Percentiles rank a stretch among this genome's conserved stretches.
phyloP scores from a whole-genome alignment of 2,888 invertebrate genomes.

The Galerucella pusilla region DNA sequence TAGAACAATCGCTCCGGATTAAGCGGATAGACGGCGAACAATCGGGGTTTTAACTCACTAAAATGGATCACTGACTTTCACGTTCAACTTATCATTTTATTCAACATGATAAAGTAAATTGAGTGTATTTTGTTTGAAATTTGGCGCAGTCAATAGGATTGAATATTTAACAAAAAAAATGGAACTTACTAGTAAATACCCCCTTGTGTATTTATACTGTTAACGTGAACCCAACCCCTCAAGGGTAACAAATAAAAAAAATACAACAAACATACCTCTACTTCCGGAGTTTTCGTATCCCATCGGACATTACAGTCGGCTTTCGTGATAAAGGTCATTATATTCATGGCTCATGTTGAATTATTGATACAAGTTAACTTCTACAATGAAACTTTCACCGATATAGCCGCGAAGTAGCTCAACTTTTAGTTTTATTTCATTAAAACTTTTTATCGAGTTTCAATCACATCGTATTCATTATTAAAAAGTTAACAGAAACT shows the following conservation, averaged over 20 bases:
- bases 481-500: neutral
- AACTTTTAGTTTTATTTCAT: conserved; percentile 27
- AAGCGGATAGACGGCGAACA: conserved; percentile 27
- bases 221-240: neutral
- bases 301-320: conserved; percentile 36
- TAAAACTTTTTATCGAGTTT: conserved; percentile 22
- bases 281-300: conserved; percentile 16
- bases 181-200: neutral
- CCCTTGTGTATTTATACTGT: neutral
- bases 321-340: conserved; percentile 51
- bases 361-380: conserved; percentile 46
- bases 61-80: conserved; percentile 23
- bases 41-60: conserved; percentile 16
- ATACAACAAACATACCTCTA: conserved; percentile 1
- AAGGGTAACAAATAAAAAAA: neutral
- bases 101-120: conserved; percentile 8
- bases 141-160: conserved; percentile 3
- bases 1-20: conserved; percentile 49
- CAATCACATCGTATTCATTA: conserved; percentile 27
- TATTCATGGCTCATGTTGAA: conserved; percentile 48
- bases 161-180: neutral
- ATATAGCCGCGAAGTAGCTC: conserved; percentile 26
- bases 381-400: conserved; percentile 38
- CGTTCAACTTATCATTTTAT: conserved; percentile 20
- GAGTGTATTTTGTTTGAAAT: conserved; percentile 5